A percentile compares a stretch with the other conserved stretches of the same genome.
Evolutionary conservation across 2,888 invertebrate genomes (phyloP).

Genomic region (Biston stratarius): DNA sequence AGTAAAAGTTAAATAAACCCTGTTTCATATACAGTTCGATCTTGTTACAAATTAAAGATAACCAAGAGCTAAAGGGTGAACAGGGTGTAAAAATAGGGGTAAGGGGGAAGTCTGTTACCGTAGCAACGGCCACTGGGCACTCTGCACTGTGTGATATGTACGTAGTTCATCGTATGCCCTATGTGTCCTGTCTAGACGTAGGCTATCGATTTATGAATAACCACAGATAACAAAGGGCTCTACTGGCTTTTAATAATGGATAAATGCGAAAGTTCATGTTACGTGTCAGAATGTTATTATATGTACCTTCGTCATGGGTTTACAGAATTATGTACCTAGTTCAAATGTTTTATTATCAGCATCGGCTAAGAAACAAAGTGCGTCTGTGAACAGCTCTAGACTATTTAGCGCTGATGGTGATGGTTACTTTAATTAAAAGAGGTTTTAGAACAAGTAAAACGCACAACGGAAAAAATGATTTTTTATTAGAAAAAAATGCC

Average conservation of each 20-base stretch:
- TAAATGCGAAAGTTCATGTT: conserved; percentile 4
- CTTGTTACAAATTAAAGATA: background rate
- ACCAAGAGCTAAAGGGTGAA: conserved; percentile 10
- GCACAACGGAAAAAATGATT: too few relatives aligned
- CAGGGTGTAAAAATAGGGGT: conserved; percentile 16
- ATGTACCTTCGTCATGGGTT: background rate
- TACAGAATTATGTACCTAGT: background rate
- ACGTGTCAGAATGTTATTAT: background rate
- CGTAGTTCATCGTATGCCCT: conserved; percentile 25
- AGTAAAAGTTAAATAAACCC: background rate
- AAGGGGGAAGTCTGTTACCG: conserved; percentile 39
- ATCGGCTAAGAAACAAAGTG: background rate
- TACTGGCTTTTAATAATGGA: background rate
- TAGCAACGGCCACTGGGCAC: conserved; percentile 32
- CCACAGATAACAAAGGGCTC: background rate
- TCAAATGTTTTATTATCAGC: too few relatives aligned
- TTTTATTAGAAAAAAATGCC: background rate
- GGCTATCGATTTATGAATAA: conserved; percentile 13
- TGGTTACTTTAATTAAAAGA: background rate
- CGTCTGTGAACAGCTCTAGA: background rate
- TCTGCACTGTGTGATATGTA: conserved; percentile 1
- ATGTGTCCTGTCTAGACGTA: conserved; percentile 30
- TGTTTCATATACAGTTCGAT: background rate
- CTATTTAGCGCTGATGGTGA: background rate
- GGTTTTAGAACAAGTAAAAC: too few relatives aligned